A percentile compares a stretch with the other conserved stretches of the same genome.
phyloP scores from a whole-genome alignment of 1,140 invertebrate genomes.

The Eurosta solidaginis region DNA sequence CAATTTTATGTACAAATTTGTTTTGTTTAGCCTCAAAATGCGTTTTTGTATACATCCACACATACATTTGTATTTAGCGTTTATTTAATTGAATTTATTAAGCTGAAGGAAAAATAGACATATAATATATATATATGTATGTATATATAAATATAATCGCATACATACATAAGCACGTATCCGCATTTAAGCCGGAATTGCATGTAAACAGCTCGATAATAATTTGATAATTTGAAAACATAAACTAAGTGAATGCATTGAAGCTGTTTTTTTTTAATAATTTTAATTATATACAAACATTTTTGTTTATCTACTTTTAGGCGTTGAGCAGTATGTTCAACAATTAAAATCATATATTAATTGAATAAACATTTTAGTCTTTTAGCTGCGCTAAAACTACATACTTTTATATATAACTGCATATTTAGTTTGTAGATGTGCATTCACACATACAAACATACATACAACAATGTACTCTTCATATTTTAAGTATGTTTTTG shows the following conservation, averaged over 20 bases:
- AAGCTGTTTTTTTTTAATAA: too few relatives aligned
- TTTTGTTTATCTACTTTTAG: constrained; percentile 14
- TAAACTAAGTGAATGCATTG: too few relatives aligned
- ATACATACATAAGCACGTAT: neutral
- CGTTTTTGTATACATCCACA: neutral
- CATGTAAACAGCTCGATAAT: neutral
- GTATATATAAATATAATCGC: neutral
- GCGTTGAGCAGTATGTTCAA: neutral
- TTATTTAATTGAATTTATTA: neutral
- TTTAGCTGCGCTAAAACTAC: constrained; percentile 15
- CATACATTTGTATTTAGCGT: neutral
- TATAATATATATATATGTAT: neutral
- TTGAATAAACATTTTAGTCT: neutral
- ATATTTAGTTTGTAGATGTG: neutral
- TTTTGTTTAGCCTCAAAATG: too few relatives aligned
- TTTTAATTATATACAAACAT: neutral
- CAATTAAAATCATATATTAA: constrained; percentile 11
- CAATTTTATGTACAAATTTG: too few relatives aligned
- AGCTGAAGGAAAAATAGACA: neutral
- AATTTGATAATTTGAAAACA: too few relatives aligned
- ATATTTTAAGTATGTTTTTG: neutral
- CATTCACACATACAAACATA: neutral
- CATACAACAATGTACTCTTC: neutral
- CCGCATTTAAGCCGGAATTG: neutral
- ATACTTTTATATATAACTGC: neutral